These are phyloP conservation scores for Seira musarum DNA, from an alignment of 2,888 invertebrate genomes.

Conservation along the genomic window DNA sequence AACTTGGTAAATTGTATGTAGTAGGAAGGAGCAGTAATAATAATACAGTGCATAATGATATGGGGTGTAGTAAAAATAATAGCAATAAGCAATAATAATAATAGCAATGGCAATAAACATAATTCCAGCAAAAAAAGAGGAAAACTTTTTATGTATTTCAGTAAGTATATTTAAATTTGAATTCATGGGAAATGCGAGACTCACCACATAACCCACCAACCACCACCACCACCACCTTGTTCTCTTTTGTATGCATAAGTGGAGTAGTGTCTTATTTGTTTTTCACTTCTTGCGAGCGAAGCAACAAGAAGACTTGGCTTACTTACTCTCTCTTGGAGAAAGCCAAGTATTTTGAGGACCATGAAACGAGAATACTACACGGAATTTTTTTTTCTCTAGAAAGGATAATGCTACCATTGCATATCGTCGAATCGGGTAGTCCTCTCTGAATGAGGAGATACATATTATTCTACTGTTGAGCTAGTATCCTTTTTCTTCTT, in stretches of 20 bases:
- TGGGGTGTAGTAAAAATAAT: conserved; percentile 6
- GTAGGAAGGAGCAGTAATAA: not conserved
- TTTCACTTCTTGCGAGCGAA: not conserved
- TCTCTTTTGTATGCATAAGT: not conserved
- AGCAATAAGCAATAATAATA: conserved; percentile 13
- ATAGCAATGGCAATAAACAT: conserved; percentile 4
- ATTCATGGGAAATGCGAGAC: conserved; percentile 17
- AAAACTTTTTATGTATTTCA: conserved; percentile 18
- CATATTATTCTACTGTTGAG: conserved; percentile 8
- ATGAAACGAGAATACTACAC: conserved; percentile 2
- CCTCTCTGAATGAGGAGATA: not conserved
- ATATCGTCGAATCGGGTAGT: not conserved
- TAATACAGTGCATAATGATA: conserved; percentile 15
- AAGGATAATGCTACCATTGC: not conserved
- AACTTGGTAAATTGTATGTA: no score
- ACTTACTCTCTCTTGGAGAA: not conserved
- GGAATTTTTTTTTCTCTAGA: not conserved
- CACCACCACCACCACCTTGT: not conserved
- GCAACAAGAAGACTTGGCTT: conserved; percentile 9
- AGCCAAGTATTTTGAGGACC: conserved; percentile 7
- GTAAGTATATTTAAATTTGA: conserved; percentile 16
- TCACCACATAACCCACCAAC: conserved; percentile 13
- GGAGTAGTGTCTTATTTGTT: not conserved
- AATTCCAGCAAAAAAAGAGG: conserved; percentile 4
- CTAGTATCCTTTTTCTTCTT: not conserved